Evolutionary conservation across 2,888 invertebrate species (phyloP), one percentile per base, ranked within the genome.

Genomic region (Ochlodes sylvanus): DNA sequence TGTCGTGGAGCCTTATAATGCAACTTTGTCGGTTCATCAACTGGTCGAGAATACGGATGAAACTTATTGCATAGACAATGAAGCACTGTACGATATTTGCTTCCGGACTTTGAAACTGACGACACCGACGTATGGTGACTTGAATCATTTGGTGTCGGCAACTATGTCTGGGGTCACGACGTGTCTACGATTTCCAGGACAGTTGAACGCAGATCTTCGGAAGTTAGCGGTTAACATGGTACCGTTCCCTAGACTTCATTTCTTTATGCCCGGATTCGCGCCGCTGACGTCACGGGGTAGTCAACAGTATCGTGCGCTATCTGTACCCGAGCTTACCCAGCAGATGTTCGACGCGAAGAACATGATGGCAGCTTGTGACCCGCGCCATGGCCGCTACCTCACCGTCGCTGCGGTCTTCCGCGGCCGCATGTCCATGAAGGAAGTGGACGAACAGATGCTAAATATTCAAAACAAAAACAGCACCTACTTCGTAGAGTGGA

Each of bases 341-440:
- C 97, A 97, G 85, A 97, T 97, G 97, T 98, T 98, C 83, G 98
- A 98, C 83, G 97, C 98, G 14, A 98, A 98, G 38, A 38, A 38
- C 38, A 38, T 38, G 38, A 38, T 38, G 90, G 98, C 98, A 14
- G 98, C 98, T 15, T 98, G 98, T 82, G 98, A 98, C 84, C 98
- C 98, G 0, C 94, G 98, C 10, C 97, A 97, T 82, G 98, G 98
- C 38, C 95, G 98, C 67, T 98, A 98, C 81, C 92, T 98, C 38
- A 38, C 38, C 57, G 98, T 98, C 0, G 98, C 98, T 1, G 97
- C 97, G 15, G 96, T 98, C 70, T 98, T 98, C 94, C 94, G 98
- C 73, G 98, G 97, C 1, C 95, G 97, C 73, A 97, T 98, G 97
- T 98, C 98, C 63, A 98, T 98, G 97, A 98, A 98, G 88, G 98